A percentile compares a stretch with the other conserved stretches of the same genome.
phyloP scores from a whole-genome alignment of 2,888 invertebrate genomes.

The Melanostoma mellinum region DNA sequence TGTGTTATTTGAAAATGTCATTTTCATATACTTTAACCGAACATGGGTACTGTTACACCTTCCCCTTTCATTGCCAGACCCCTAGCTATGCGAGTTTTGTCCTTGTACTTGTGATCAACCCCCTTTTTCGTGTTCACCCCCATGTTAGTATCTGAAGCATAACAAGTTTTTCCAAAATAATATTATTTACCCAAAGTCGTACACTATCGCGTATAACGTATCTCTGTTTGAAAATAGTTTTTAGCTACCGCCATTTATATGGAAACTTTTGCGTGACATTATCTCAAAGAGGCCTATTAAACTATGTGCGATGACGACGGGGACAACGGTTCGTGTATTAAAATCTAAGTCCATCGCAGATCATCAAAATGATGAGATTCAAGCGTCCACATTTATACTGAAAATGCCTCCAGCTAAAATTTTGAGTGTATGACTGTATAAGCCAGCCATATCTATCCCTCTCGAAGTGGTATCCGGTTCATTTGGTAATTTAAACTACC shows the following conservation, averaged over 20 bases:
- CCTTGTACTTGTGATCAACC: no score
- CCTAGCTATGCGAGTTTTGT: no score
- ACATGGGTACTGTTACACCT: no score
- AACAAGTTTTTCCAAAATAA: constrained; percentile 37
- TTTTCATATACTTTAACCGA: no score
- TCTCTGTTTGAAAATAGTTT: constrained; percentile 67
- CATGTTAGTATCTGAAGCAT: no score
- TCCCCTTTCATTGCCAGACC: no score
- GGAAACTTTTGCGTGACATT: constrained; percentile 64
- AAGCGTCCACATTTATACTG: constrained; percentile 57
- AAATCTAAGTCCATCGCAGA: constrained; percentile 65
- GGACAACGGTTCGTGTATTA: constrained; percentile 46
- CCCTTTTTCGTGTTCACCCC: no score
- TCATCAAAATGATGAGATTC: constrained; percentile 69
- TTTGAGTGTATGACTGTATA: constrained; percentile 31
- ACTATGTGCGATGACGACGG: constrained; percentile 23
- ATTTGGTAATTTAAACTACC: constrained; percentile 67
- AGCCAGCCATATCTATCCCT: constrained; percentile 30
- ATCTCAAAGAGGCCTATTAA: constrained; percentile 59
- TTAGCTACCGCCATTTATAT: constrained; percentile 39
- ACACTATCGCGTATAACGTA: constrained; percentile 61
- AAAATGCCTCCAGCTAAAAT: constrained; percentile 61
- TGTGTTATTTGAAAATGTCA: no score
- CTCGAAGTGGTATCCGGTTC: constrained; percentile 61
- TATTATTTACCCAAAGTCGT: constrained; percentile 49